These are phyloP conservation scores for Caenorhabditis macrosperma DNA, from an alignment of 2,888 invertebrate genomes.

Conservation along the genomic window DNA sequence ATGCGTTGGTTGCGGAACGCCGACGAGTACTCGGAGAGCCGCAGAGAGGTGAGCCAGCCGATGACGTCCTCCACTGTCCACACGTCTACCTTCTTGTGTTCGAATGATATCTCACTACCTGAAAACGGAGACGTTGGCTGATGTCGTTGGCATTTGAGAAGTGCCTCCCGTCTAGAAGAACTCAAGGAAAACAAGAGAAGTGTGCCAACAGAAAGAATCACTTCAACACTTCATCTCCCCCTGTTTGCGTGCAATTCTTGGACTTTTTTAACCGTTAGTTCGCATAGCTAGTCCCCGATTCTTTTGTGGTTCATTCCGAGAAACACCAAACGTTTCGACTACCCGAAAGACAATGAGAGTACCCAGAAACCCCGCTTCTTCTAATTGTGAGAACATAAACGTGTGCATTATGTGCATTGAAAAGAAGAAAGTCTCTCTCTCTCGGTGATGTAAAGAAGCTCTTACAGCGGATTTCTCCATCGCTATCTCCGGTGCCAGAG, in stretches of 20 bases:
- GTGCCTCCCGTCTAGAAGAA: background rate
- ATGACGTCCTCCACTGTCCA: conserved; percentile 83
- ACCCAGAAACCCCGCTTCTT: background rate
- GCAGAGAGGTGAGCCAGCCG: conserved; percentile 83
- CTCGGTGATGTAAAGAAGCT: conserved; percentile 30
- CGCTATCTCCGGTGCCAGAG: conserved; percentile 77
- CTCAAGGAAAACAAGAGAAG: background rate
- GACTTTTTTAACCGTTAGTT: too few species aligned
- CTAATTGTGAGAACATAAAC: conserved; percentile 35
- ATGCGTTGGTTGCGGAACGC: conserved; percentile 82
- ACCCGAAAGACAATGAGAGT: background rate
- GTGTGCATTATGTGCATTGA: conserved; percentile 11
- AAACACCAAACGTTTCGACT: background rate
- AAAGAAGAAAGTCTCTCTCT: background rate
- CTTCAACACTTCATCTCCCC: too few species aligned
- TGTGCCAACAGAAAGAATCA: background rate
- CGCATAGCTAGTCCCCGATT: background rate
- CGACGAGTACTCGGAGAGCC: conserved; percentile 83
- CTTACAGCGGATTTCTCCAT: conserved; percentile 71
- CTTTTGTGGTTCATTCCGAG: background rate
- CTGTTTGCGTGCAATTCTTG: too few species aligned
- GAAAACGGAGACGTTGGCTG: conserved; percentile 20
- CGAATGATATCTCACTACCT: conserved; percentile 77
- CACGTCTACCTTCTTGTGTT: conserved; percentile 81
- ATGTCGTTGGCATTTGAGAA: background rate